Evolutionary conservation across 1,140 invertebrate genomes (phyloP).

Genomic region (Schlechtendalia chinensis): DNA sequence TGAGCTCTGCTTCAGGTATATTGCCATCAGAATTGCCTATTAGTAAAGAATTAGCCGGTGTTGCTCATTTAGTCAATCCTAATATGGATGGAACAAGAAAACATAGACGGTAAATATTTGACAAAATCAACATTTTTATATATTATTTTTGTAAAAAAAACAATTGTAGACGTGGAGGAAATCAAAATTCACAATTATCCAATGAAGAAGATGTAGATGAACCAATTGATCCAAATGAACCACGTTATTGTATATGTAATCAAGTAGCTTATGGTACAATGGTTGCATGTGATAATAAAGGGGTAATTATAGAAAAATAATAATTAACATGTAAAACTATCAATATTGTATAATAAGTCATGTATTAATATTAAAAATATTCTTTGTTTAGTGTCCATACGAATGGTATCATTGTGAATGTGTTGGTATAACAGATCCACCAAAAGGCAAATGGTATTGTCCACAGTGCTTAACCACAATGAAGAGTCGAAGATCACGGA

Average conservation of each 20-base stretch:
- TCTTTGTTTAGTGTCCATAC: constrained; percentile 75
- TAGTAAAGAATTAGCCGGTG: constrained; percentile 71
- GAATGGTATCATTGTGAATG: constrained; percentile 99
- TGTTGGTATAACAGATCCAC: constrained; percentile 91
- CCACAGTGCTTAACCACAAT: constrained; percentile 89
- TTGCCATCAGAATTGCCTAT: constrained; percentile 56
- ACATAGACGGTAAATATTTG: constrained; percentile 64
- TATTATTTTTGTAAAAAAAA: neutral
- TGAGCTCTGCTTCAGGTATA: constrained; percentile 55
- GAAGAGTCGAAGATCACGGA: constrained; percentile 65
- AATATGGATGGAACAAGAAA: constrained; percentile 68
- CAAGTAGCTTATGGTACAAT: constrained; percentile 98
- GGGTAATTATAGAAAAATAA: constrained; percentile 65
- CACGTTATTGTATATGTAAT: constrained; percentile 95
- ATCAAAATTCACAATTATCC: constrained; percentile 16
- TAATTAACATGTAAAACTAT: neutral
- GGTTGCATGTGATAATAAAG: constrained; percentile 98
- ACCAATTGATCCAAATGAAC: constrained; percentile 79
- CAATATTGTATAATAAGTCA: neutral
- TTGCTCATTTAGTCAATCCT: constrained; percentile 75
- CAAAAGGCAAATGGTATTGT: constrained; percentile 98
- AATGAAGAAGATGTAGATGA: constrained; percentile 42
- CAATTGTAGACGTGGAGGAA: constrained; percentile 38
- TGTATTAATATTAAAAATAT: neutral
- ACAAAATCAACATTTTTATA: neutral